Evolutionary conservation across 2,888 invertebrate genomes (phyloP), one percentile per base, ranked within the genome.

Genomic region (Pyralis farinalis): DNA sequence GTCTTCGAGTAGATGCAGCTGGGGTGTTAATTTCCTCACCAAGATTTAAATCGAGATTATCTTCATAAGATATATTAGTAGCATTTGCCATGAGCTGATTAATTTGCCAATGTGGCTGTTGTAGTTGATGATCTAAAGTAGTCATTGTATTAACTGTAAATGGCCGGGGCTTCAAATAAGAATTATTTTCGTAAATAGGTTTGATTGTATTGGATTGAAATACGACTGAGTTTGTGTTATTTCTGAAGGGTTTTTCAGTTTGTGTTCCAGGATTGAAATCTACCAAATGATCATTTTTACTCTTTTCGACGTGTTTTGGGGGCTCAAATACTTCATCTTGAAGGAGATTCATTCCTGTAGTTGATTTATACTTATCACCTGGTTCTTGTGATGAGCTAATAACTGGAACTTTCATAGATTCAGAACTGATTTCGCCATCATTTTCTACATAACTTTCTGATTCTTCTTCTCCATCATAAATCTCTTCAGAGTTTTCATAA

Each of bases 101-200:
- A 12, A 88, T 88, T 53, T 88, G 88, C 88, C 88, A 88, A 51
- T 88, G 88, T 7, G 88, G 88, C 55, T 87, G 86, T 44, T 88
- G 88, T 29, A 87, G 49, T 49, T 87, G 87, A 56, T 86, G 82
- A 46, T 87, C 87, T 21, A 87, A 63, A 8, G 81, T 73, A 8
- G 68, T 58, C 4, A 66, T 52, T 20, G 71, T 71, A 41, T 74
- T 79, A 1, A 79, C 57, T 12, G 83, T 77, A 53, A 90, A 90
- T 7, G 90, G 90, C 49, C 86, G 77, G 7, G 90, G 89, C 51
- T 77, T 80, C 56, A 66, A 69, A 35, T 74, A 68, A 1, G 63
- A 49, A 49, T 71, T 71, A 10, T 62, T 62, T 31, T 70, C 69
- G 42, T 77, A 73, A 35, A 79, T 70, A 7, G 86, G 84, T 54